Percentiles rank a stretch among this genome's conserved stretches.
Evolutionary conservation across 1,140 invertebrate genomes (phyloP).

Genomic region (Chymomyza costata): DNA sequence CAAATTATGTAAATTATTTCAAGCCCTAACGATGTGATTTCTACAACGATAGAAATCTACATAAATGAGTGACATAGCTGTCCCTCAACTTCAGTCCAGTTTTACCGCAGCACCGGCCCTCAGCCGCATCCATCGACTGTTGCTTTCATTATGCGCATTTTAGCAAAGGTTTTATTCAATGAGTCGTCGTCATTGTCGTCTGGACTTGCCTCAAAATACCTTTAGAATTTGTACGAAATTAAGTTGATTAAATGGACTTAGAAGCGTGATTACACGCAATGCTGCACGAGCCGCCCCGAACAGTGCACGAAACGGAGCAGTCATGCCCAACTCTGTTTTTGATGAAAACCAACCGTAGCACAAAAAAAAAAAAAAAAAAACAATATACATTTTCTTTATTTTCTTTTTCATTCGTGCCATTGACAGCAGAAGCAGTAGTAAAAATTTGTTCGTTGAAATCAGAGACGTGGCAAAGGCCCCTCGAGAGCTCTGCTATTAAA

Average conservation of each 20-base stretch:
- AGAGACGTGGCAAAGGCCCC: constrained; percentile 21
- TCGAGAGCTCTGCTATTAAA: constrained; percentile 57
- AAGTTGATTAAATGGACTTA: constrained; percentile 73
- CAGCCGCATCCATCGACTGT: too few relatives aligned
- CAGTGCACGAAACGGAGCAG: background rate
- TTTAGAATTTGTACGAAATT: constrained; percentile 70
- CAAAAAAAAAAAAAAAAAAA: constrained; percentile 8
- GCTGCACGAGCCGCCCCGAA: constrained; percentile 25
- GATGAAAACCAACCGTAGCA: constrained; percentile 22
- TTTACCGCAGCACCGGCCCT: too few relatives aligned
- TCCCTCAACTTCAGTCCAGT: background rate
- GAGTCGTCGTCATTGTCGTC: constrained; percentile 29
- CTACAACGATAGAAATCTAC: constrained; percentile 55
- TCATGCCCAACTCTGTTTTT: constrained; percentile 13
- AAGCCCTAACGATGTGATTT: constrained; percentile 58
- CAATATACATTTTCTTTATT: constrained; percentile 61
- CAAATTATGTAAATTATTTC: constrained; percentile 64
- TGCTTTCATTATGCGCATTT: constrained; percentile 45
- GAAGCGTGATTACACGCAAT: constrained; percentile 66
- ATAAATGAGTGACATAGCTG: constrained; percentile 3
- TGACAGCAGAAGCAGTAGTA: constrained; percentile 22
- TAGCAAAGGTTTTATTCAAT: constrained; percentile 59
- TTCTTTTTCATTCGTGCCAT: constrained; percentile 35
- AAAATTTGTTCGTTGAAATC: constrained; percentile 66
- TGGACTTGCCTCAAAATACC: constrained; percentile 55